Evolutionary conservation across 2,888 invertebrate genomes (phyloP).

Genomic region (Eudemis profundana): DNA sequence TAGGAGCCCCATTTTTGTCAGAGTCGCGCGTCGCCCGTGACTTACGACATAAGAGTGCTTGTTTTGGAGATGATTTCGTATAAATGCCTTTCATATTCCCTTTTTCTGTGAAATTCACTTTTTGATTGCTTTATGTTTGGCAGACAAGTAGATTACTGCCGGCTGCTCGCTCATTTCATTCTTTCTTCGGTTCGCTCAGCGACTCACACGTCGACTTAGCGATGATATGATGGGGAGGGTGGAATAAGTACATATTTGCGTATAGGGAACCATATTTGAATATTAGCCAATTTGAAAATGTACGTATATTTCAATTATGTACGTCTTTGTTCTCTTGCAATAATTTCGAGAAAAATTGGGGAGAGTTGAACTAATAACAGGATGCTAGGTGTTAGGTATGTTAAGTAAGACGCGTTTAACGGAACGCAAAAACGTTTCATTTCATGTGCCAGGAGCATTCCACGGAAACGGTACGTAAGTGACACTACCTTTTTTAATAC

Average conservation of each 20-base stretch:
- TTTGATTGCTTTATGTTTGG: conserved; percentile 45
- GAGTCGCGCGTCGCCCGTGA: not conserved
- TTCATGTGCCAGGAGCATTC: no score
- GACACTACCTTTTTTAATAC: no score
- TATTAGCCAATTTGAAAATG: no score
- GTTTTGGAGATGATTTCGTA: conserved; percentile 43
- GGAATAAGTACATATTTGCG: not conserved
- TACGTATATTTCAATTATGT: not conserved
- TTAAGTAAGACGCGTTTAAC: no score
- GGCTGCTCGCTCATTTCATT: conserved; percentile 7
- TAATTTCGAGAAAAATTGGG: no score
- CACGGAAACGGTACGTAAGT: no score
- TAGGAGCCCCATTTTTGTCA: no score
- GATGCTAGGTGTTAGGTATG: no score
- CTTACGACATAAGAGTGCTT: conserved; percentile 19
- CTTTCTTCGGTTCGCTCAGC: not conserved
- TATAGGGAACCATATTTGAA: not conserved
- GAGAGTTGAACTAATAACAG: no score
- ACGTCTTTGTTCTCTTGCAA: not conserved
- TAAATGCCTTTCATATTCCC: conserved; percentile 44
- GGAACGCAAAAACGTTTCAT: no score
- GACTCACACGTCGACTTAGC: not conserved
- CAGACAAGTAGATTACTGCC: conserved; percentile 42
- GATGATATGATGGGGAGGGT: not conserved
- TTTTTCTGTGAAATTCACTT: conserved; percentile 44